These are phyloP conservation scores for Chrysaora quinquecirrha DNA, from an alignment of 30 jellyfish, hydroid and myxozoan genomes.

Conservation along the genomic window DNA sequence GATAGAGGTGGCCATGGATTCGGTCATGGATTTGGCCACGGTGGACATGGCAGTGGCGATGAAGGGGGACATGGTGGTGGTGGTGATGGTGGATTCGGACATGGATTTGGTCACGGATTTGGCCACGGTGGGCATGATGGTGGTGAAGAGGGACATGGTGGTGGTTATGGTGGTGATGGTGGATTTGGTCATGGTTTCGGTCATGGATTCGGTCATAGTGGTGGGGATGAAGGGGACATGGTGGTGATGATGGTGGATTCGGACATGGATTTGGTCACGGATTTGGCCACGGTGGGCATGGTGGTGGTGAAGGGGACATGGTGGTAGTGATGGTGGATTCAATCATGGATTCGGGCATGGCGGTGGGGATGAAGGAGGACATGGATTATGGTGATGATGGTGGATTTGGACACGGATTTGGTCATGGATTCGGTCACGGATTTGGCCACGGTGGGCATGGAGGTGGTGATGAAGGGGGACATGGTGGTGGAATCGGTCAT, in stretches of 20 bases:
- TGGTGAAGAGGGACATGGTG: slow-evolving; percentile 49
- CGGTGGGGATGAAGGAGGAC: slow-evolving; percentile 5
- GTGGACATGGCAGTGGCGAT: neutral
- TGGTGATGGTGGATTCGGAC: neutral
- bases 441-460: slow-evolving; percentile 14
- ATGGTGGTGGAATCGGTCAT: slow-evolving; percentile 39
- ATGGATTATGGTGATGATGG: slow-evolving; percentile 23
- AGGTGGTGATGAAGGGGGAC: slow-evolving; percentile 51
- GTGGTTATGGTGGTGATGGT: slow-evolving; percentile 53
- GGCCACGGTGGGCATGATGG: slow-evolving; percentile 22
- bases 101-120: slow-evolving; percentile 24
- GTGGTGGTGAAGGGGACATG: slow-evolving; percentile 57
- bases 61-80: slow-evolving; percentile 42
- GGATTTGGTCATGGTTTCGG: slow-evolving; percentile 29
- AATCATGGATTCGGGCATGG: slow-evolving; percentile 26
- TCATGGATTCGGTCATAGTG: slow-evolving; percentile 4
- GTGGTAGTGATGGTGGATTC: slow-evolving; percentile 35
- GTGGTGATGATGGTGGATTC: slow-evolving; percentile 4
- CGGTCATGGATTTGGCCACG: slow-evolving; percentile 10
- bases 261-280: slow-evolving; percentile 18
- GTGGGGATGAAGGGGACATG: slow-evolving; percentile 28
- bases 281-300: slow-evolving; percentile 41
- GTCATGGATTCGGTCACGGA: slow-evolving; percentile 33
- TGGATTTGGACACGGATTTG: slow-evolving; percentile 29
- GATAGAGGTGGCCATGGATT: slow-evolving; percentile 20